Evolutionary conservation across 2,888 invertebrate species (phyloP), one percentile per base, ranked within the genome.

Genomic region (Ellobium chinense): DNA sequence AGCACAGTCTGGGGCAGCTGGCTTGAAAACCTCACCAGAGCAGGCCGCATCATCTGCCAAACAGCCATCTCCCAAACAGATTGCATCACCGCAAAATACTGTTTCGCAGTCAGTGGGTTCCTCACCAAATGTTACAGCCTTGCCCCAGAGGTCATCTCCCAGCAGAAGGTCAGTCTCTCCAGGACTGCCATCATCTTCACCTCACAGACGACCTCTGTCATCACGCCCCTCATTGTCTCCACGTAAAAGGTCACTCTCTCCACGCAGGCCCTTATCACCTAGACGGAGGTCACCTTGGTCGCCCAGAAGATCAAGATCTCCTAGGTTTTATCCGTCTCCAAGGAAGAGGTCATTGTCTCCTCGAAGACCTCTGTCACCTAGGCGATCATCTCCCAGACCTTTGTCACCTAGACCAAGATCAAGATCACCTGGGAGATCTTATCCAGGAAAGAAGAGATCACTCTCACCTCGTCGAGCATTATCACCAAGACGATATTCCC

Each of bases 391-490:
- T 27, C 73, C 24, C 27, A 73, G 36, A 37, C 27, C 73, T 24
- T 1, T 62, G 14, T 80, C 76, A 21, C 72, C 77, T 34, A 79
- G 70, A 78, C 34, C 27, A 36, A 66, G 72, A 60, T 31, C 62
- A 36, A 24, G 31, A 31, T 31, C 34, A 58, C 54, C 63, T 58
- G 72, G 73, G 14, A 76, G 60, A 68, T 31, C 76, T 34, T 29
- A 68, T 31, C 68, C 76, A 36, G 58, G 58, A 39, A 56, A 37
- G 29, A 62, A 77, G 21, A 69, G 46, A 60, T 76, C 83, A n/a
- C 21, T 63, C 7, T 79, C 68, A n/a, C 80, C 79, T 1, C 62
- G 37, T n/a, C 56, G 66, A 63, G 54, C 60, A 56, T 63, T 56
- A 1, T 76, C 82, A 65, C 79, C 66, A 46, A 63, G 60, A 29